Percentiles rank a stretch among this genome's conserved stretches.
phyloP scores from a whole-genome alignment of 1,140 invertebrate genomes.

The Coenobita brevimanus region DNA sequence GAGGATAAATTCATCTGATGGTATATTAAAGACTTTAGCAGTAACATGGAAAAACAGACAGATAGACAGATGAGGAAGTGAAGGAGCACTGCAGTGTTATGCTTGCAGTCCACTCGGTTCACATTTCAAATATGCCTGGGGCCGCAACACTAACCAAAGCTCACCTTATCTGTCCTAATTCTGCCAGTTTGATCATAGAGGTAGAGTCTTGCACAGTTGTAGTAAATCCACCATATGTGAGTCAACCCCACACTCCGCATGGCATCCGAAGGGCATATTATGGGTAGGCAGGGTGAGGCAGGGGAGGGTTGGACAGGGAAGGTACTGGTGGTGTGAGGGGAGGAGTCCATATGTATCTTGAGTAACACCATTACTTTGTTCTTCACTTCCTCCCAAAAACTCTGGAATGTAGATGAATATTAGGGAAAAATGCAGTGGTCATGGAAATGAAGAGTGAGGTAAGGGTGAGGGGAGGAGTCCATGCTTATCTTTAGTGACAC shows the following conservation, averaged over 20 bases:
- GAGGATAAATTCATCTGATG: too few relatives aligned
- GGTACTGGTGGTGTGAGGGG: background rate
- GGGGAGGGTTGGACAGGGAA: background rate
- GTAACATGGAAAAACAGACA: too few relatives aligned
- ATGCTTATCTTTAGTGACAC: too few relatives aligned
- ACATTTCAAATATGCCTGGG: too few relatives aligned
- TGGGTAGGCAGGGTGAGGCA: background rate
- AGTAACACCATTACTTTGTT: slow-evolving; percentile 46
- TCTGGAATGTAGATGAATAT: slow-evolving; percentile 22
- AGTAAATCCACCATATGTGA: slow-evolving; percentile 66
- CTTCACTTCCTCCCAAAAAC: slow-evolving; percentile 48
- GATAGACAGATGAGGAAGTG: too few relatives aligned
- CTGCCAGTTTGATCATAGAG: slow-evolving; percentile 46
- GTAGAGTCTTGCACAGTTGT: slow-evolving; percentile 51
- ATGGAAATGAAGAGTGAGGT: background rate
- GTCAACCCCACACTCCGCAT: slow-evolving; percentile 68
- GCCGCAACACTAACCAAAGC: too few relatives aligned
- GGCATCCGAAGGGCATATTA: slow-evolving; percentile 31
- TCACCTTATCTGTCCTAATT: slow-evolving; percentile 16
- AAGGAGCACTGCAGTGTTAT: too few relatives aligned
- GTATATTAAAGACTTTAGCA: too few relatives aligned
- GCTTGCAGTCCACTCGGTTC: too few relatives aligned
- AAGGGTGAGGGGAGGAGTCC: too few relatives aligned
- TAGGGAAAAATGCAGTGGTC: too few relatives aligned
- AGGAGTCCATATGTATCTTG: slow-evolving; percentile 42